Evolutionary conservation across 2,797 vertebrate genomes (phyloP).

Genomic region (Manis crassicaudata): DNA sequence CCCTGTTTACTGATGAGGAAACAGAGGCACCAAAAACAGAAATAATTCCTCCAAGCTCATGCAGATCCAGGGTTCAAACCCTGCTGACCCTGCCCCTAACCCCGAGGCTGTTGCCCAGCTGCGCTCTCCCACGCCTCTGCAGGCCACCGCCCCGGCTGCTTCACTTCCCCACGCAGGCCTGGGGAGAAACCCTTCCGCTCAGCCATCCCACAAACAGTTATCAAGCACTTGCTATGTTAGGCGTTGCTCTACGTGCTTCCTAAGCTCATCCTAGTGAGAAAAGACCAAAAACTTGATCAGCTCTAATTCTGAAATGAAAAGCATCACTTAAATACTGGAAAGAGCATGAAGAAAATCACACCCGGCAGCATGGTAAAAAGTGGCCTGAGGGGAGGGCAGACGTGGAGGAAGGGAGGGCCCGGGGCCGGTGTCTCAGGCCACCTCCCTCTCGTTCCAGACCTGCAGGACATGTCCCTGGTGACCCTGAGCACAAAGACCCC

Average conservation of each 20-base stretch:
- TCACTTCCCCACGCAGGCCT: not conserved
- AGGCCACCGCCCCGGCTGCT: too few species aligned
- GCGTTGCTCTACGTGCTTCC: not conserved
- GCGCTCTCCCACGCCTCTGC: too few species aligned
- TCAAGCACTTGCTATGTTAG: accelerated
- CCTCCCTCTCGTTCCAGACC: constrained; percentile 84
- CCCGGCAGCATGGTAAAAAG: accelerated
- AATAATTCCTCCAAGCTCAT: not conserved
- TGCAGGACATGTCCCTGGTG: constrained; percentile 94
- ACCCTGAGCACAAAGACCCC: constrained; percentile 91
- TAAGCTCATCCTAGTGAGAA: not conserved
- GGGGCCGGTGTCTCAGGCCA: not conserved
- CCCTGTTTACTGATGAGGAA: not conserved
- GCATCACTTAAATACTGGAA: not conserved
- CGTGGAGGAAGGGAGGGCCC: not conserved
- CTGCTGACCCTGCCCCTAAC: accelerated
- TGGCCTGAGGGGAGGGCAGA: accelerated
- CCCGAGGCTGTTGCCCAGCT: not conserved
- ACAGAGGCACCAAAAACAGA: not conserved
- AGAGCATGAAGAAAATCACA: not conserved
- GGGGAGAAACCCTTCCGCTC: not conserved
- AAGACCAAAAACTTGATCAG: not conserved
- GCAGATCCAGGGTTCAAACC: not conserved
- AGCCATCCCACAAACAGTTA: too few species aligned
- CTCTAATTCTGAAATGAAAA: not conserved